Evolutionary conservation across 1,140 invertebrate species (phyloP).

Genomic region (Drosophila nigromelanica): DNA sequence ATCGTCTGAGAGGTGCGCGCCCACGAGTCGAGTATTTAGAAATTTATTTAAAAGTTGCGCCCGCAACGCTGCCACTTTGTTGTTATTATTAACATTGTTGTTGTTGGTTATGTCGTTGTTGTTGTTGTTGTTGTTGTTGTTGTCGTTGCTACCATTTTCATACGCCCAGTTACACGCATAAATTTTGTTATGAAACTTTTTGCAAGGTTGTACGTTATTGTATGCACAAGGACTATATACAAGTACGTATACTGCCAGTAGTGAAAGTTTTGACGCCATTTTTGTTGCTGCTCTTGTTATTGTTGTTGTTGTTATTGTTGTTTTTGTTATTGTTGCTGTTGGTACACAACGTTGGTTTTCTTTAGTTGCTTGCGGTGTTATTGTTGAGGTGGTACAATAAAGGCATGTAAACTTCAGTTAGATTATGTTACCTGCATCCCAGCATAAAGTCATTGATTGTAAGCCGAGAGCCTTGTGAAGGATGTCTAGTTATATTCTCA

Average conservation of each 20-base stretch:
- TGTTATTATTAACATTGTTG: conserved; percentile 1
- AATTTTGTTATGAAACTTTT: conserved; percentile 78
- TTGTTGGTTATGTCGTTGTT: conserved; percentile 21
- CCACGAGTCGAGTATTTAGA: conserved; percentile 70
- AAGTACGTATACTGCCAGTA: conserved; percentile 6
- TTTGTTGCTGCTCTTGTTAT: conserved; percentile 24
- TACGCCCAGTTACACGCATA: conserved; percentile 80
- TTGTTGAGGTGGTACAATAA: conserved; percentile 46
- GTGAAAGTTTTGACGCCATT: conserved; percentile 51
- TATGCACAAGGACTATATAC: conserved; percentile 17
- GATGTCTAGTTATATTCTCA: conserved; percentile 3
- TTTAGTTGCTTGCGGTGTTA: conserved; percentile 47
- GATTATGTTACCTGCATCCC: conserved; percentile 46
- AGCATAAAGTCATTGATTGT: conserved; percentile 39
- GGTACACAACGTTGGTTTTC: conserved; percentile 55
- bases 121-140: conserved; percentile 21
- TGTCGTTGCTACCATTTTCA: conserved; percentile 47
- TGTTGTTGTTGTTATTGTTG: conserved; percentile 37
- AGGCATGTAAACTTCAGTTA: conserved; percentile 48
- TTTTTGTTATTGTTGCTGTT: conserved; percentile 12
- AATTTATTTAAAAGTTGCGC: conserved; percentile 76
- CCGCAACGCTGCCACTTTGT: conserved; percentile 5
- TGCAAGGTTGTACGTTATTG: conserved; percentile 60
- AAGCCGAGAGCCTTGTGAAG: conserved; percentile 6
- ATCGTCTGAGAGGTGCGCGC: conserved; percentile 58